Base-by-base conservation (phyloP, 2,797 vertebrate genomes). In the Aselliscus stoliczkanus region DNA sequence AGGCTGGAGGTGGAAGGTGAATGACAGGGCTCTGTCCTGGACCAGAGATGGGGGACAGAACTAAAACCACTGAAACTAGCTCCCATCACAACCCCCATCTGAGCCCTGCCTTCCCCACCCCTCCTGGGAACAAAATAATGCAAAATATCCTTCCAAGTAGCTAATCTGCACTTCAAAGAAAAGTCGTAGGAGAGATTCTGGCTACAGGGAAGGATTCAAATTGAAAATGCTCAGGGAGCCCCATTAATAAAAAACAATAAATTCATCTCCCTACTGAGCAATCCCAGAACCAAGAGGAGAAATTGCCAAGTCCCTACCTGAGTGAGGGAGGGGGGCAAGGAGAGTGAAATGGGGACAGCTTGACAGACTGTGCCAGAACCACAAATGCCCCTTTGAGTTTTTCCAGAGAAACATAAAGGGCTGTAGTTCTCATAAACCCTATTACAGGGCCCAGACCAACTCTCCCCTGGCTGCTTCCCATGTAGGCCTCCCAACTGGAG, bases 161-260 rank as follows among this genome's bases (percentile, higher is more conserved):
- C 89, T 97, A 79, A 96, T 97, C 93, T 96, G 94, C 95, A 97
- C 93, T 97, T 95, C 96, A 97, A 97, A 97, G 93, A 85, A 64
- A 96, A 96, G 76, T 42, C 79, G 34, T n/a, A 72, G 76, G 60
- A 62, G 67, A 95, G 69, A 92, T 76, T 65, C 23, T 9, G 34
- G 76, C 96, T 90, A 81, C 34, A 60, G 69, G 92, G 84, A 92
- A 95, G 89, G 47, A 97, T 89, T 95, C 80, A 94, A 97, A 97
- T 88, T 92, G 95, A 96, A 97, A 98, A 97, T 79, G 89, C 95
- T 97, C 95, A 91, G 90, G 95, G 90, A 91, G 72, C 23, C 31
- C 65, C 92, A 90, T 90, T 97, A 97, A 94, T 96, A 97, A 96
- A 97, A 97, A 95, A 96, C 93, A 96, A 92, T 94, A 96, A 54